Base-by-base conservation (phyloP, 2,888 invertebrate genomes). In the Lycocerus yunnanus region DNA sequence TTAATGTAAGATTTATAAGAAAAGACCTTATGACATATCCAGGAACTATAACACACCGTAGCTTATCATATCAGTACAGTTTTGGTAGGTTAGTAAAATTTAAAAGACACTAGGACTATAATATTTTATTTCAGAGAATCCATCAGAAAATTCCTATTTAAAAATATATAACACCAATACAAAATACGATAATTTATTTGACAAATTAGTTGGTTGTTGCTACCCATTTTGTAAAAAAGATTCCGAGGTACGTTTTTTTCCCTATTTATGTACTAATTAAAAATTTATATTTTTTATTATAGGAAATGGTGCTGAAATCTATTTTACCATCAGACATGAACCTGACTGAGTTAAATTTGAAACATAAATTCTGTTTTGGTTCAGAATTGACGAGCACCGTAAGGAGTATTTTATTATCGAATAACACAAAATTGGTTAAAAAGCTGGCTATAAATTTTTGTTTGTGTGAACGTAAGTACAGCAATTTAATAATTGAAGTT, bases 361-460 rank as follows among this genome's bases (percentile, higher is more conserved):
- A 15, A 3, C 71, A 71, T 15, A 1, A 13, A 13, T 10, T 59
- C 1, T n/a, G 58, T 5, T 71, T 59, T 24, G 24, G 71, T 21
- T 21, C 11, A 5, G 3, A 21, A 11, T 59, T 66, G 21, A 66
- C 16, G 11, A 1, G 16, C 8, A 63, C 20, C 11, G 9, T 63
- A 59, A 58, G n/a, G 11, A 5, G 10, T 1, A 14, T 72, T 14
- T 20, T 72, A n/a, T 13, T 58, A 13, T 14, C 60, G 4, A 13
- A 60, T 15, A 68, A 72, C 43, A 58, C 21, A 10, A 9, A 61
- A 13, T 10, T 15, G 4, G 16, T 72, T n/a, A 72, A 72, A 13
- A 72, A 72, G 21, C n/a, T 72, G 16, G 63, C 61, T 11, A 61
- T 72, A 11, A 72, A 72, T 21, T 43, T 63, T 60, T 72, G 72